Base-by-base conservation (phyloP, 2,113 vertebrate species). In the Dolichotis patagonum region DNA sequence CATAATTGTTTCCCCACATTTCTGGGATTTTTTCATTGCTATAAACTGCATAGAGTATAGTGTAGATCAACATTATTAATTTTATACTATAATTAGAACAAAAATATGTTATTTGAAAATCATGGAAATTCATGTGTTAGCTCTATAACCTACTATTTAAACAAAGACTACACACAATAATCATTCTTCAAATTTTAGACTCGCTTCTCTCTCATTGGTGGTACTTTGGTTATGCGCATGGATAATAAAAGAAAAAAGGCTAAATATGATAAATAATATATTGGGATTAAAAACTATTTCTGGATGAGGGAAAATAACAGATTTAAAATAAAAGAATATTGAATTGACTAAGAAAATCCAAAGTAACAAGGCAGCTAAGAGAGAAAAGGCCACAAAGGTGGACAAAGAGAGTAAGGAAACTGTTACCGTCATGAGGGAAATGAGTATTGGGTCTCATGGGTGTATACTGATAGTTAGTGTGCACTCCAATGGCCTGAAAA, bases 401-500 rank as follows among this genome's bases (percentile, higher is more conserved):
- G 17, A 49, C 41, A 58, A 2, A 56, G 22, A 17, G 3, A 3
- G 12, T 3, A 1, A 1, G 5, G 28, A 83, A 54, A 56, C 1
- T 30, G 3, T 7, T 11, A 24, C 1, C 5, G 5, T 1, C 1
- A 0, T 1, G 30, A 67, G 28, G 52, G 1, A 12, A 60, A 35
- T 9, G 14, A 32, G 3, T 11, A 32, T 22, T 28, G 28, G 10
- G 7, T 5, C 9, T n/a, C 22, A 0, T 0, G 5, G 9, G 67
- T 60, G 24, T 17, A 10, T 60, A 41, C 32, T 77, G 9, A 14
- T 58, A 78, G 3, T 91, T 16, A 71, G 20, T 41, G 4, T n/a
- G 2, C 11, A 78, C 24, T 14, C 32, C 60, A 71, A 1, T 56
- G 17, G 24, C 60, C n/a, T 35, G 20, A 4, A 12, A 49, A 87